Percentiles rank a stretch among this genome's conserved stretches.
These are phyloP conservation scores for Dynastes hyllus DNA, from an alignment of 2,888 invertebrate genomes.

Conservation along the genomic window DNA sequence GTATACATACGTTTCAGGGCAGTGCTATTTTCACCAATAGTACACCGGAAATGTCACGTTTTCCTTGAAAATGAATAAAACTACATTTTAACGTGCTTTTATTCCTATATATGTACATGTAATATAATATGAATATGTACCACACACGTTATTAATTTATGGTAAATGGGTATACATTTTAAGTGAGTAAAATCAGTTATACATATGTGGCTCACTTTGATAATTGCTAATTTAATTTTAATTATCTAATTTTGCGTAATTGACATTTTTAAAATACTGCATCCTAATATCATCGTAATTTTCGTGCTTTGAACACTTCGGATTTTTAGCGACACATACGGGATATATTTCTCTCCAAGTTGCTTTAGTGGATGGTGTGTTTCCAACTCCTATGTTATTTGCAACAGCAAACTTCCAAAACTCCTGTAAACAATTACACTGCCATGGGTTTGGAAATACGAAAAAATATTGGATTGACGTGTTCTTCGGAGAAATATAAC, in stretches of 20 bases:
- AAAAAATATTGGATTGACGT: conserved; percentile 38
- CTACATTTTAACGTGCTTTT: too few species aligned
- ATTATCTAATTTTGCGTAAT: conserved; percentile 38
- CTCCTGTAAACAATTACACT: conserved; percentile 43
- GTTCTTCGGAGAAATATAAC: conserved; percentile 30
- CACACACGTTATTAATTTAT: too few species aligned
- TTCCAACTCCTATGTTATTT: conserved; percentile 36
- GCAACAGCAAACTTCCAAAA: conserved; percentile 35
- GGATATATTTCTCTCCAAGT: conserved; percentile 43
- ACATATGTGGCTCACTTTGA: too few species aligned
- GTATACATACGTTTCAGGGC: too few species aligned
- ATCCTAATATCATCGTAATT: conserved; percentile 37
- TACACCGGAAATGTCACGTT: too few species aligned
- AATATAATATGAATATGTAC: too few species aligned
- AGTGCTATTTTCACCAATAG: too few species aligned
- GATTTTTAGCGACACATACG: conserved; percentile 34
- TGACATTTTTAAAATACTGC: conserved; percentile 41
- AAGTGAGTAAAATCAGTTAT: too few species aligned
- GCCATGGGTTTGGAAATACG: conserved; percentile 47
- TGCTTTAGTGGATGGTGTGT: conserved; percentile 37
- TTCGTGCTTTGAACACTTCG: conserved; percentile 18
- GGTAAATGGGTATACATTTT: too few species aligned
- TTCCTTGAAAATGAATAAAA: too few species aligned
- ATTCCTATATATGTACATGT: too few species aligned
- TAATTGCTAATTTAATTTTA: neutral